phyloP scores from a whole-genome alignment of 2,888 invertebrate genomes.

The Nasonovia ribisnigri region DNA sequence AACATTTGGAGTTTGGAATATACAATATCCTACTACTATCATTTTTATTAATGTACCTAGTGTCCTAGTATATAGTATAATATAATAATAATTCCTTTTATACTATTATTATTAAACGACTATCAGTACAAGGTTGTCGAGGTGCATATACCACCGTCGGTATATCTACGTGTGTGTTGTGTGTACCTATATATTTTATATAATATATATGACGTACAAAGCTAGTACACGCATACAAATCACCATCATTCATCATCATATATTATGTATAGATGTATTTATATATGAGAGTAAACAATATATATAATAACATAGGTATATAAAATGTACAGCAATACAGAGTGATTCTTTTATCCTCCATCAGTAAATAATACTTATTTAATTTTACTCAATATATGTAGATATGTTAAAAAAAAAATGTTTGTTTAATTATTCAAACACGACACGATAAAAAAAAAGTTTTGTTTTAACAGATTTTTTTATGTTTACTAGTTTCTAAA shows the following conservation, averaged over 20 bases:
- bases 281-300: background rate
- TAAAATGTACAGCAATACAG: background rate
- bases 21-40: background rate
- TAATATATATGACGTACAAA: background rate
- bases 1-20: background rate
- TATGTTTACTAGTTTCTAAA: background rate
- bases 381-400: background rate
- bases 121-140: background rate
- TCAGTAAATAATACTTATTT: background rate
- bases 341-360: background rate
- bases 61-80: background rate
- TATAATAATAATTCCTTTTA: background rate
- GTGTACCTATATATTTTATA: background rate
- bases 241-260: background rate
- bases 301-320: background rate
- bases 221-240: background rate
- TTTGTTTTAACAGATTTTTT: background rate
- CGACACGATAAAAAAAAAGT: background rate
- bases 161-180: background rate
- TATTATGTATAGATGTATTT: background rate
- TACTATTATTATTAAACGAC: background rate
- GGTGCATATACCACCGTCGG: background rate
- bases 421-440: background rate
- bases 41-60: background rate
- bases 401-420: background rate